Evolutionary conservation across 2,888 invertebrate species (phyloP).

Genomic region (Physocephala rufipes): DNA sequence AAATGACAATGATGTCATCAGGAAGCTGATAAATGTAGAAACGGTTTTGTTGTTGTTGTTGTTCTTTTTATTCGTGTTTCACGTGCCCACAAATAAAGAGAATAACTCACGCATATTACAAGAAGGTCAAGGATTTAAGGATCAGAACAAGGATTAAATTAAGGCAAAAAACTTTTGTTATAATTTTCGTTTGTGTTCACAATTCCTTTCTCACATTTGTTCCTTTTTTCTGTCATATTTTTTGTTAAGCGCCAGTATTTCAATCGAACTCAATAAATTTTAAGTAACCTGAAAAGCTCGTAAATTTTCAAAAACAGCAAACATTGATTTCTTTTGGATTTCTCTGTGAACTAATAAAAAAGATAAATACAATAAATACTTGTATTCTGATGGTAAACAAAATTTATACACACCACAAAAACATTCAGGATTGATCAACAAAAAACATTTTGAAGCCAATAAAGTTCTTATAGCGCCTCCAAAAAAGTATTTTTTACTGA

Average conservation of each 20-base stretch:
- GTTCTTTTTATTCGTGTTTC: background rate
- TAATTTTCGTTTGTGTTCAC: background rate
- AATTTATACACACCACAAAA: no score
- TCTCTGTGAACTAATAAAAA: no score
- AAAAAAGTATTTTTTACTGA: no score
- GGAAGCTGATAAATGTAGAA: constrained; percentile 19
- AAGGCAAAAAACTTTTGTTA: background rate
- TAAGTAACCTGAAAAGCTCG: background rate
- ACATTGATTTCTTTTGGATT: no score
- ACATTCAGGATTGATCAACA: no score
- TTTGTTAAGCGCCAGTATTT: constrained; percentile 15
- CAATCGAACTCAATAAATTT: constrained; percentile 37
- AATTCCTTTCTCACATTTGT: no score
- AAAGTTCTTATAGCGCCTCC: no score
- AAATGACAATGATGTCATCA: constrained; percentile 6
- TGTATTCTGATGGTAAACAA: no score
- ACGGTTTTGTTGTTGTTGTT: constrained; percentile 2
- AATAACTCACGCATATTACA: background rate
- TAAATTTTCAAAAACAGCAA: no score
- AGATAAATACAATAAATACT: no score
- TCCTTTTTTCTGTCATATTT: background rate
- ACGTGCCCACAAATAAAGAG: constrained; percentile 4
- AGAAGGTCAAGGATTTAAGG: constrained; percentile 23
- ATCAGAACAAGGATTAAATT: constrained; percentile 13
- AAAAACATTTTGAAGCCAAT: no score